Base-by-base conservation (phyloP, 2,113 vertebrate species). In the Furnarius figulus region DNA sequence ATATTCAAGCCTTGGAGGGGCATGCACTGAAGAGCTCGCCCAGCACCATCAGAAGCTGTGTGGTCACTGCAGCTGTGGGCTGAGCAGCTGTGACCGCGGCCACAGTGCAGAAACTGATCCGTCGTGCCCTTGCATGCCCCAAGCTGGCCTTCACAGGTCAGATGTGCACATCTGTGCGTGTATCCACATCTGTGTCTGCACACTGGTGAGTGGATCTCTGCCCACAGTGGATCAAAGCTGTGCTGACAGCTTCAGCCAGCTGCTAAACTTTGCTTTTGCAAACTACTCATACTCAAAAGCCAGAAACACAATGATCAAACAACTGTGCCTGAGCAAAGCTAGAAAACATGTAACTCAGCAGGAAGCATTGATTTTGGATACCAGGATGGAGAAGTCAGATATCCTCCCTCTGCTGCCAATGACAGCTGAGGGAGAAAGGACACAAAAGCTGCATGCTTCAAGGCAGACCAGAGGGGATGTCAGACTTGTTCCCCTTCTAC, bases 361-460 rank as follows among this genome's bases (percentile, higher is more conserved):
- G 90, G 68, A 86, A 93, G 61, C 79, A 96, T 75, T 95, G 90
- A 95, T 92, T 96, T 90, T 84, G 80, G 96, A 95, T 92, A 93
- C 27, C 0, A 0, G 50, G 71, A 91, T 79, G 81, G 87, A 89
- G 67, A 94, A 91, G 76, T 44, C 87, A 90, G 68, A 94, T 86
- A 84, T 21, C 82, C 81, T 90, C 42, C 21, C 72, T 68, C 44
- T 89, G 47, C 65, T 74, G 63, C 75, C 84, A 92, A 12, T 89
- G 89, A 91, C 91, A 95, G 58, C 50, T 59, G 50, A 18, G 11
- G 53, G 21, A 87, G 73, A 56, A 95, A 61, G 85, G 91, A 93
- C 71, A 83, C 15, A 94, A 85, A 83, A 89, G 50, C 49, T 61
- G 27, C 1, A 1, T 47, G 59, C 58, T 93, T 85, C 44, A 52